phyloP scores from a whole-genome alignment of 2,888 invertebrate genomes.

The Scotopteryx bipunctaria region DNA sequence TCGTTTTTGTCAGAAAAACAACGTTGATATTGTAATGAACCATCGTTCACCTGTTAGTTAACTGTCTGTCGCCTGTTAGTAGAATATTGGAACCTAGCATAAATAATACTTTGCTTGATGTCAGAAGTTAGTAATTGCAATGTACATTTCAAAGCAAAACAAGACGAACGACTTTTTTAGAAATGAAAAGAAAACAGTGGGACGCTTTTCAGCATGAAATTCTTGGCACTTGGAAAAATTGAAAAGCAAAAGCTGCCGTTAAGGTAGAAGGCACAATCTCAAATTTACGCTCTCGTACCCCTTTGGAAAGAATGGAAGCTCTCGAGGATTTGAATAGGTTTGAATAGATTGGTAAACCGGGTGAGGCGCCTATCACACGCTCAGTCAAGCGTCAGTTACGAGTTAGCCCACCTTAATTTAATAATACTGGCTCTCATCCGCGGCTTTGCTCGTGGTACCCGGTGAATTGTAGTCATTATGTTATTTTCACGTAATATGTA shows the following conservation, averaged over 20 bases:
- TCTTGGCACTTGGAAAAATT: conserved; percentile 76
- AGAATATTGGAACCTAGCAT: not conserved
- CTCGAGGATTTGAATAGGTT: conserved; percentile 22
- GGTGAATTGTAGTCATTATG: no score
- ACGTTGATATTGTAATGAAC: no score
- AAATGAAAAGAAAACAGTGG: conserved; percentile 74
- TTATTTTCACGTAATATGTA: no score
- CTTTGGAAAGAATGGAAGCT: conserved; percentile 57
- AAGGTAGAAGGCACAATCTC: conserved; percentile 65
- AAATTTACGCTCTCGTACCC: conserved; percentile 68
- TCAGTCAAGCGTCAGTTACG: conserved; percentile 14
- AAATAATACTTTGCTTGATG: not conserved
- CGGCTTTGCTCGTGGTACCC: not conserved
- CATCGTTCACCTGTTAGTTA: no score
- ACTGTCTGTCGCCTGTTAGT: no score
- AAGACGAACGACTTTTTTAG: conserved; percentile 65
- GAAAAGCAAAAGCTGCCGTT: conserved; percentile 74
- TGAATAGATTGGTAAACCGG: conserved; percentile 17
- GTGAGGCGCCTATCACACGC: conserved; percentile 17
- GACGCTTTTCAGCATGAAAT: conserved; percentile 61
- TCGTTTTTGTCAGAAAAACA: no score
- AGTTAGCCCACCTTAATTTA: not conserved
- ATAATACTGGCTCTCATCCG: not conserved
- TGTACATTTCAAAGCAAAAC: conserved; percentile 15
- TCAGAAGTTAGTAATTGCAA: conserved; percentile 8